Base-by-base conservation (phyloP, 2,113 vertebrate species). In the Cottus gobio region DNA sequence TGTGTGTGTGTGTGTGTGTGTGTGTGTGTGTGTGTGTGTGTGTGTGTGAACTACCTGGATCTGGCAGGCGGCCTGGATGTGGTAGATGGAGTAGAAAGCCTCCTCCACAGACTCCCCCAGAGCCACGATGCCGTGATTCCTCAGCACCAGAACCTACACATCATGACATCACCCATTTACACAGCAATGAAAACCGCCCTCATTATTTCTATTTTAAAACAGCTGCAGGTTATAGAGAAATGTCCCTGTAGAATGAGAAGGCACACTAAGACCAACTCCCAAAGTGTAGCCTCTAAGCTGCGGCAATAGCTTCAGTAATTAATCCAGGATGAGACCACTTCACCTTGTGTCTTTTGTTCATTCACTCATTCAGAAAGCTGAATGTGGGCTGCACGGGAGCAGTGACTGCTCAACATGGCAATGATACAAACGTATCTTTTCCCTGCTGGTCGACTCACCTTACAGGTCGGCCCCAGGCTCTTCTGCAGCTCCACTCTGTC, bases 61-160 rank as follows among this genome's bases (percentile, higher is more conserved):
- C 91, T 99, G 97, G 54, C 98, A 99, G 36, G 98, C 97, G 0
- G 97, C 96, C 95, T 99, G 98, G 88, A 98, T 95, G 73, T 99
- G 97, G 87, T 97, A 99, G 91, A 97, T 92, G 85, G 97, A 96
- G 87, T 98, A 98, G 88, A 98, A 99, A 0, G 98, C 98, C 87
- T 99, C 98, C 86, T 99, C 98, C 2, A 98, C 96, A 0, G 96
- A 97, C 88, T 99, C 98, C 0, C 98, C 98, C 37, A 99, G 93
- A 0, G 97, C 97, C 81, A 99, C 91, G 50, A 99, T 95, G 4
- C 98, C 98, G 0, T 99, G 98, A 90, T 99, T 99, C 86, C 98
- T 95, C 92, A 99, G 95, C 88, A 99, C 96, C 89, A 99, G 94
- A 77, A 99, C 96, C 98, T 99, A 72, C 10, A 67, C 61, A 84